Conservation (phyloP, 2,888 invertebrate species). For the Netelia melanura region DNA sequence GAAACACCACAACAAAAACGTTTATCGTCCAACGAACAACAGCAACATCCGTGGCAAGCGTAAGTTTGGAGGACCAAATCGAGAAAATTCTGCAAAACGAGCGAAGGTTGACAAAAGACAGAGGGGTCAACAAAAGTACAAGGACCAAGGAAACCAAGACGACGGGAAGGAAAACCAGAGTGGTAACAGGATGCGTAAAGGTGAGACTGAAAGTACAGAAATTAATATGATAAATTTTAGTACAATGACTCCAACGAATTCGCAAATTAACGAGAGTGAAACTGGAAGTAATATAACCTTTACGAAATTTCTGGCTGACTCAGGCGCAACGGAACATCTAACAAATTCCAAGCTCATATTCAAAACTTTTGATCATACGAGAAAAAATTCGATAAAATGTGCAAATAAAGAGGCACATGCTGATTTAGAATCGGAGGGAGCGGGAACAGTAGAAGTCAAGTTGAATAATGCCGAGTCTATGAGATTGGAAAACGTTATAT, state of each 20-base stretch:
- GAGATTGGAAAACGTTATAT: conserved; percentile 67
- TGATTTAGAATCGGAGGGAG: conserved; percentile 69
- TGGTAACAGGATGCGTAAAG: conserved; percentile 46
- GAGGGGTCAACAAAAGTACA: conserved; percentile 49
- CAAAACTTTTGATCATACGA: conserved; percentile 62
- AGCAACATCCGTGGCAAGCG: conserved; percentile 41
- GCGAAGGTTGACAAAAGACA: conserved; percentile 53
- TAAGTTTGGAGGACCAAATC: conserved; percentile 37
- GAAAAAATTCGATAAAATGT: too few species aligned
- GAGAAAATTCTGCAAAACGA: conserved; percentile 47
- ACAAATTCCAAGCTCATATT: conserved; percentile 69
- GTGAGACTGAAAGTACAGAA: too few species aligned
- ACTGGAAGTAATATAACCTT: conserved; percentile 36
- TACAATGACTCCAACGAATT: conserved; percentile 47
- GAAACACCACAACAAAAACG: conserved; percentile 37
- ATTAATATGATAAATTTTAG: too few species aligned
- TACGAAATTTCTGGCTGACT: conserved; percentile 68
- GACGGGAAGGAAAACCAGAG: conserved; percentile 45
- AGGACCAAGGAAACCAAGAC: conserved; percentile 47
- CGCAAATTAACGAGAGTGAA: conserved; percentile 36
- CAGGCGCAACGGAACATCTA: conserved; percentile 70
- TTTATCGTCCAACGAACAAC: conserved; percentile 27
- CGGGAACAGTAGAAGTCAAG: conserved; percentile 63
- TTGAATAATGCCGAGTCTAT: conserved; percentile 54
- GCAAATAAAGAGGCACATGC: conserved; percentile 69